Base-by-base conservation (phyloP, 2,797 vertebrate species). In the Triplophysa bombifrons region DNA sequence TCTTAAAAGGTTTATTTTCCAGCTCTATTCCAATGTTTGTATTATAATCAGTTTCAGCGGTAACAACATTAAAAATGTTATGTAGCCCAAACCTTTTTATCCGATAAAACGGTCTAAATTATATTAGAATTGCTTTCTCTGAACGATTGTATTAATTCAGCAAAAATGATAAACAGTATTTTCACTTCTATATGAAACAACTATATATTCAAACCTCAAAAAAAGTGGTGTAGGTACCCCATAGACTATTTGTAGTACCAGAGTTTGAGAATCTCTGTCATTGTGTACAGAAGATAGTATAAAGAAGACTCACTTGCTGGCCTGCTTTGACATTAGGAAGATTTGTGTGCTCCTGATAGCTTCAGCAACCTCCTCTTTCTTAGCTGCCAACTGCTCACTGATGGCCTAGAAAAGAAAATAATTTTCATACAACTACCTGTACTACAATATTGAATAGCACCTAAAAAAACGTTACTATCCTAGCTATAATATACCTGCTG, bases 321-420 rank as follows among this genome's bases (percentile, higher is more conserved):
- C 93, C 84, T 98, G 96, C 84, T 98, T 99, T 2, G 97, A 98
- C 30, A 93, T 85, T 17, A 99, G 91, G 92, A 99, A 99, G 86
- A 93, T 96, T 83, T 98, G 93, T 2, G 96, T 94, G 44, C 93
- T 96, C 90, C 97, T 95, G 80, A 97, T 94, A 56, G 97, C 95
- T 86, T 99, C 96, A 0, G 95, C 94, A 77, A 99, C 90, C 60
- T 97, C 94, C 48, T 97, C 96, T 85, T 95, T 98, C 90, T 95
- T 98, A 0, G 94, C 91, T 60, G 93, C 90, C 25, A 99, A 89
- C 85, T 99, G 96, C 61, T 98, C 96, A 20, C 90, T 93, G 81
- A 98, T 87, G 68, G 94, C 94, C 98, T 99, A 85, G 0, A 10
- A 51, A 78, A 46, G 38, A 74, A 14, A 66, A 8, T 65, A 30